Base-by-base conservation (phyloP, 2,113 vertebrate species). In the Tursiops truncatus region DNA sequence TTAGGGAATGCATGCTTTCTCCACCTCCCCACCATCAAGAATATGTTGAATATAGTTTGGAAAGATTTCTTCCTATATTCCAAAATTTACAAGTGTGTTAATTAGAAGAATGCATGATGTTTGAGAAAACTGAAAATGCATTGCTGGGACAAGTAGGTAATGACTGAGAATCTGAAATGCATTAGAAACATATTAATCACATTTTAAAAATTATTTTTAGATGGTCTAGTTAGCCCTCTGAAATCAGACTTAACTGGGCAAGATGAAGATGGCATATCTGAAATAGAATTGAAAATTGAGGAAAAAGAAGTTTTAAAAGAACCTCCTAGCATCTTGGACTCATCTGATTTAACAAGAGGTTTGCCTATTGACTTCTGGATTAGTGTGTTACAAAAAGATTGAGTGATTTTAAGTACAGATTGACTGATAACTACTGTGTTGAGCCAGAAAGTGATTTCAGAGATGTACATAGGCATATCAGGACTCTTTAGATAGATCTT, bases 281-380 rank as follows among this genome's bases (percentile, higher is more conserved):
- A 95, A 79, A 58, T 93, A 70, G 96, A 98, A 84, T 5, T 97
- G 86, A 95, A 98, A 97, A 87, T 14, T 33, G 93, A 98, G 92
- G 97, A 92, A 76, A 98, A 98, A 58, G 95, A 97, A 77, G 65
- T 58, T 50, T 28, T 94, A 31, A 96, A 89, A 94, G 96, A 98
- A 73, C 44, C 93, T 0, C 63, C 97, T 23, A 95, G 91, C 92
- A 93, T 98, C 89, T 95, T 98, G 96, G 96, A 98, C 73, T 98
- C 97, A 6, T 95, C 98, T 92, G 86, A 95, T 88, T 98, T 97
- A 95, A 98, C 89, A 80, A 97, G 95, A 98, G 97, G 95, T 98
- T 98, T 97, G 97, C n/a, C 93, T 76, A 7, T 71, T 89, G 76
- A 87, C 56, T 91, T 18, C 28, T 36, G 25, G 28, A 82, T 89